Percentiles rank a stretch among this genome's conserved stretches.
These are phyloP conservation scores for Melitaea cinxia DNA, from an alignment of 1,140 invertebrate genomes.

Conservation along the genomic window DNA sequence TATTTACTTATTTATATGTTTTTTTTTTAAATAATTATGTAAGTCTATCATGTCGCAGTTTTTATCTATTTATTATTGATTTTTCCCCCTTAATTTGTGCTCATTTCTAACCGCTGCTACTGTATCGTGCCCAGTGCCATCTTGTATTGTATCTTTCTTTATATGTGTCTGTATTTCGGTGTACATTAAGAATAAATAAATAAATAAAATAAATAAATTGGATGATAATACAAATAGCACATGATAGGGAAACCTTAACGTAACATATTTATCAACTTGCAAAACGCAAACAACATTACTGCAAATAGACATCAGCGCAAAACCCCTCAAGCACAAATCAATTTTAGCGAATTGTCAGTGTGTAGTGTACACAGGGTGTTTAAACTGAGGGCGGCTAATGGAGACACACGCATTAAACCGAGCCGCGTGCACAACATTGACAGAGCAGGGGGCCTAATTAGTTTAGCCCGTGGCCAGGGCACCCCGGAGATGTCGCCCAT, in stretches of 20 bases:
- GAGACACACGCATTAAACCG: constrained; percentile 77
- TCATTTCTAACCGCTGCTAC: too few relatives aligned
- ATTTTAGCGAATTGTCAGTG: constrained; percentile 76
- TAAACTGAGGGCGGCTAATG: constrained; percentile 77
- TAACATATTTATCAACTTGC: constrained; percentile 1
- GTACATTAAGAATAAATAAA: too few relatives aligned
- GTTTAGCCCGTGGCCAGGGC: constrained; percentile 66
- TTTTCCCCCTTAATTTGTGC: too few relatives aligned
- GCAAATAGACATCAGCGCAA: constrained; percentile 25
- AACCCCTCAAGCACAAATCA: constrained; percentile 61
- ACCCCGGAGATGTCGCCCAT: constrained; percentile 49
- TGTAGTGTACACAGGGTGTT: constrained; percentile 67
- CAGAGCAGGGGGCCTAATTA: constrained; percentile 75
- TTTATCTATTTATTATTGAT: too few relatives aligned
- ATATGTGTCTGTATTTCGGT: too few relatives aligned
- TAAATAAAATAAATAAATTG: too few relatives aligned
- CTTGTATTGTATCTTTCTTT: too few relatives aligned
- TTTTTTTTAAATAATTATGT: too few relatives aligned
- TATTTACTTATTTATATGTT: too few relatives aligned
- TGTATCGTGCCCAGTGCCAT: too few relatives aligned
- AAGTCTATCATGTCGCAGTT: too few relatives aligned
- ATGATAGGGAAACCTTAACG: neutral
- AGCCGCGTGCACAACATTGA: constrained; percentile 71
- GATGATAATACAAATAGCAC: too few relatives aligned
- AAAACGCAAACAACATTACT: constrained; percentile 23